Base-by-base conservation (phyloP, 2,888 invertebrate genomes). In the Phaedon cochleariae region DNA sequence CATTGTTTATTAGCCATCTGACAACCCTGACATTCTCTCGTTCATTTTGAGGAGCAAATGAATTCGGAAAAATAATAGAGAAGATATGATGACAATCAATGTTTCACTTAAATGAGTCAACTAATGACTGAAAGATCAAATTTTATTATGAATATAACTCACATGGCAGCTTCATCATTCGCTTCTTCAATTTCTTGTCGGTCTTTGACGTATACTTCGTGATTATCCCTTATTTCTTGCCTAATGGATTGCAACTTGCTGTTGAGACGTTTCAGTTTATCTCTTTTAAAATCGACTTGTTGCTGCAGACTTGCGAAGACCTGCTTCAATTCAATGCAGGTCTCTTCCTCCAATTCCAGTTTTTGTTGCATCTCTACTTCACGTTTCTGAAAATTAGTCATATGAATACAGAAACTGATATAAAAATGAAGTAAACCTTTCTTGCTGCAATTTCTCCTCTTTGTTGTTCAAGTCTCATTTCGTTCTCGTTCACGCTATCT, bases 241-340 rank as follows among this genome's bases (percentile, higher is more conserved):
- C 92, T 89, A 0, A 90, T 84, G 2, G 87, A 87, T 78, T 92
- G 90, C 57, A 92, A 88, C 84, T 96, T 96, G 15, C 90, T 87
- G 79, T 95, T 92, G 79, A 98, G 89, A 84, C 97, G 95, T 79
- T 96, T 95, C 60, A 98, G 84, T 83, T 97, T 96, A 77, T 93
- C 94, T 21, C 97, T 94, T 84, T 98, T 99, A 63, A 95, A 91
- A 80, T 99, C 98, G 1, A 98, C 97, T 84, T 98, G 98, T 81
- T 97, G 97, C 80, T 97, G 96, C 62, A 99, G 85, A 57, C 92
- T 94, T 7, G 94, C 90, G 79, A 95, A 98, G 0, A 96, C 97
- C 79, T 93, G 95, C 63, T 93, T 91, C 61, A 98, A 90, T 78
- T 95, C 97, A 54, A 93, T 86, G 12, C 96, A 94, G 15, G 93